phyloP scores from a whole-genome alignment of 2,888 invertebrate genomes.

The Melieria picta region DNA sequence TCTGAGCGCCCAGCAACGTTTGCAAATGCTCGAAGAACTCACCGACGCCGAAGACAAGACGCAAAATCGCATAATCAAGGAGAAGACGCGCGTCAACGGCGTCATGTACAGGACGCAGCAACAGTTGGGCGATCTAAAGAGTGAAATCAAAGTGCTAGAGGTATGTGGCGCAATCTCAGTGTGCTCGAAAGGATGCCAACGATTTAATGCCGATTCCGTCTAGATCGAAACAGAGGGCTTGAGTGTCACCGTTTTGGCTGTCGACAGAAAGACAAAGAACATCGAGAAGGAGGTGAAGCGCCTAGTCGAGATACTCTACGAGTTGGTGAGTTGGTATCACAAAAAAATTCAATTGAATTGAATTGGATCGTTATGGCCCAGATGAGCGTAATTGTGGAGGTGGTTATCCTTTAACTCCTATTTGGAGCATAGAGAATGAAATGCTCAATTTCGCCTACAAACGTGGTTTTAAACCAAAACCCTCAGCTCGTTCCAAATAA shows the following conservation, averaged over 20 bases:
- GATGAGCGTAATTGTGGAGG: not conserved
- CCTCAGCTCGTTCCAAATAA: too few species aligned
- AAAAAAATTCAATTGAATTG: not conserved
- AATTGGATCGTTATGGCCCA: not conserved
- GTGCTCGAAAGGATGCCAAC: too few species aligned
- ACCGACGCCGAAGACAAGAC: constrained; percentile 57
- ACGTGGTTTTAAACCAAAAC: too few species aligned
- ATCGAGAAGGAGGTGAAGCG: constrained; percentile 67
- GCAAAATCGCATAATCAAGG: constrained; percentile 52
- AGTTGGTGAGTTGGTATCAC: constrained; percentile 67
- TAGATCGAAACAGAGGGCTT: constrained; percentile 43
- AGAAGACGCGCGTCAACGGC: constrained; percentile 57
- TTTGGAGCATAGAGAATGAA: too few species aligned
- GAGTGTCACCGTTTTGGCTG: constrained; percentile 46
- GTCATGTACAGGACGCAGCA: constrained; percentile 59
- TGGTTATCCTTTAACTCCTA: too few species aligned
- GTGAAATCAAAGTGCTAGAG: constrained; percentile 52
- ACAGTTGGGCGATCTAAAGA: constrained; percentile 53
- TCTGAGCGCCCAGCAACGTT: constrained; percentile 58
- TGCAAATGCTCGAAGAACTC: constrained; percentile 62
- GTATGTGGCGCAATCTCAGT: constrained; percentile 37
- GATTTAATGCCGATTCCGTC: too few species aligned
- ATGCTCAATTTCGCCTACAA: too few species aligned
- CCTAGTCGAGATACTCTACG: constrained; percentile 72
- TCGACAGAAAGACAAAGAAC: constrained; percentile 48